Evolutionary conservation across 2,888 invertebrate genomes (phyloP).

Genomic region (Caenorhabditis angaria): DNA sequence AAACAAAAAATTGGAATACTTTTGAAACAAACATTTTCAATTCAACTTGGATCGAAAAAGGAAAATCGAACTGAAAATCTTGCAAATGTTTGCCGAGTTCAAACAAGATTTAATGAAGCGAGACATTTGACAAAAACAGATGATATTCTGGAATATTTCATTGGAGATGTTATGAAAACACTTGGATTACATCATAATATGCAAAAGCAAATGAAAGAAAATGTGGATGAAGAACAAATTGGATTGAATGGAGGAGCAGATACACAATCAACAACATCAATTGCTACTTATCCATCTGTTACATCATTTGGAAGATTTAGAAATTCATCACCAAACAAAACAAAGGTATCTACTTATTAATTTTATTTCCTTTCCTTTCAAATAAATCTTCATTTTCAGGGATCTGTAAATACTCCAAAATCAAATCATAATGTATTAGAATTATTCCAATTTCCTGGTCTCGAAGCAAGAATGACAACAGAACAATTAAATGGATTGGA

Average conservation of each 20-base stretch:
- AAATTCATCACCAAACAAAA: not conserved
- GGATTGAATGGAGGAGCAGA: not conserved
- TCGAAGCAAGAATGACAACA: constrained; percentile 58
- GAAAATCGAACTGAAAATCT: constrained; percentile 37
- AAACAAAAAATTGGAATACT: constrained; percentile 47
- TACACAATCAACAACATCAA: not conserved
- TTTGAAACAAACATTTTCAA: constrained; percentile 55
- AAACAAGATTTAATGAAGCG: constrained; percentile 30
- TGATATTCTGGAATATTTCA: constrained; percentile 49
- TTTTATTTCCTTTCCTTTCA: not conserved
- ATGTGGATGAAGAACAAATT: not conserved
- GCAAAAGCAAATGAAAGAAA: constrained; percentile 5
- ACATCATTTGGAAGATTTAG: constrained; percentile 23
- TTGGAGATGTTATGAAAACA: constrained; percentile 51
- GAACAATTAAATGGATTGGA: constrained; percentile 40
- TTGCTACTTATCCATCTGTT: not conserved
- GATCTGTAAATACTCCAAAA: constrained; percentile 11
- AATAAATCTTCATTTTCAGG: constrained; percentile 15
- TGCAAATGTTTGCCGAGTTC: constrained; percentile 59
- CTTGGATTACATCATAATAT: constrained; percentile 21
- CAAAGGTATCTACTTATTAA: not conserved
- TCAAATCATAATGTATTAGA: constrained; percentile 55
- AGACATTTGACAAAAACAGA: constrained; percentile 52
- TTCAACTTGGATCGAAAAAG: constrained; percentile 49
- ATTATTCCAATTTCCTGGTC: constrained; percentile 67